Evolutionary conservation across 1,140 invertebrate species (phyloP).

Genomic region (Vanessa tameamea): DNA sequence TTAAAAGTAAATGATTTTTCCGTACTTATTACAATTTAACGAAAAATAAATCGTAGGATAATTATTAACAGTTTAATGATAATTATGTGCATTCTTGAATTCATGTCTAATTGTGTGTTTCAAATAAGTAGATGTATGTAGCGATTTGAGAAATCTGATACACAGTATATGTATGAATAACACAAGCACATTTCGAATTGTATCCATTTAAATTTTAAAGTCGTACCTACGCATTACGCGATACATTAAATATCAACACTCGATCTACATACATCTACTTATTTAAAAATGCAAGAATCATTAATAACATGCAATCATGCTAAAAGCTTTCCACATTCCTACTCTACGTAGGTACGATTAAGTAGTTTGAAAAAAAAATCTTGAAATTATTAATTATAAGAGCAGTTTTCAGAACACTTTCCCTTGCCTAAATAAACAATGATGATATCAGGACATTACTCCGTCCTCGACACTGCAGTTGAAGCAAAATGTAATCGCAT

Average conservation of each 20-base stretch:
- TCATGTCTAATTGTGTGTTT: conserved; percentile 22
- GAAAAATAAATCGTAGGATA: conserved; percentile 37
- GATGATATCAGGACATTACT: conserved; percentile 65
- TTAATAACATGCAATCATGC: conserved; percentile 69
- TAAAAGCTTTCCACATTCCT: conserved; percentile 71
- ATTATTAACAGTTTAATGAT: conserved; percentile 34
- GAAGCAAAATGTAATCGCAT: conserved; percentile 53
- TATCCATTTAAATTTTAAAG: too few species aligned
- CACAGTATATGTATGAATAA: neutral
- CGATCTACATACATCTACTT: conserved; percentile 40
- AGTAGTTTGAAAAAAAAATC: conserved; percentile 67
- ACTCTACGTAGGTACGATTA: conserved; percentile 63
- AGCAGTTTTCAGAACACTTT: conserved; percentile 69
- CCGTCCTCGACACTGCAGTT: conserved; percentile 69
- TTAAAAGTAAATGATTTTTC: conserved; percentile 27
- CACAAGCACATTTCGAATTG: neutral
- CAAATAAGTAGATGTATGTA: conserved; percentile 30
- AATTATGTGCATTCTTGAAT: conserved; percentile 29
- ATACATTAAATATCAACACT: conserved; percentile 1
- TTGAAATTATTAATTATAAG: conserved; percentile 75
- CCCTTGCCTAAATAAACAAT: conserved; percentile 56
- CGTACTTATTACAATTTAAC: conserved; percentile 33
- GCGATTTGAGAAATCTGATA: too few species aligned
- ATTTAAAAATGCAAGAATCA: conserved; percentile 50
- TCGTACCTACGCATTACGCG: too few species aligned